Evolutionary conservation across 2,888 invertebrate species (phyloP), one percentile per base, ranked within the genome.

Genomic region (Sarcophaga subvicina): DNA sequence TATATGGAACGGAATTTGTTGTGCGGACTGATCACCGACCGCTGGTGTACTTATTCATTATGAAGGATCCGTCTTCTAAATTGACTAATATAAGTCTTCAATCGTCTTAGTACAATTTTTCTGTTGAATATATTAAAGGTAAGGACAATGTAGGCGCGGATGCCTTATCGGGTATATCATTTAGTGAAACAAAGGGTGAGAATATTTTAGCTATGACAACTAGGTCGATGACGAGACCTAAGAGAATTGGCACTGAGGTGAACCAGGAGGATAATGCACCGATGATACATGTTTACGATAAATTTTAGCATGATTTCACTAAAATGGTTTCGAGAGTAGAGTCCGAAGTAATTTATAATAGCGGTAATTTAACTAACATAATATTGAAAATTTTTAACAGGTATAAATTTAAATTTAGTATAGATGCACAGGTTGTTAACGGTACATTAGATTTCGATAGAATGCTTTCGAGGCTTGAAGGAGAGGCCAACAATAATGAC

Each of bases 1-100:
- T 87, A 25, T 86, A 88, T 25, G 88, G 85, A 6, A 88, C 37
- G 37, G 49, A 85, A 60, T 90, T 90, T 66, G 54, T 80, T 10
- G 88, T 90, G 12, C 81, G 70, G n/a, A 87, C 88, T 11, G 90
- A 90, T 72, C 90, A 90, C 71, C 82, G 86, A 75, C 90, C 89
- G 0, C 76, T 90, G 45, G 60, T 89, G 2, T 90, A 89, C 73
- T 69, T 90, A 45, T 90, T 89, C 62, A 80, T 63, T 63, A 62
- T 73, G 20, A 73, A 22, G 62, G 37, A 86, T 54, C 69, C 69
- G 11, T 69, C 69, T 45, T 64, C 64, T 14, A 77, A 67, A 25
- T 14, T 81, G 8, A 75, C 67, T 2, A 73, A 69, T 25, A 81
- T 81, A 17, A 81, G 81, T 47, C 47, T 75, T 4, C 62, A 82